Conservation (phyloP, 2,113 vertebrate species). For the Oriolus oriolus region DNA sequence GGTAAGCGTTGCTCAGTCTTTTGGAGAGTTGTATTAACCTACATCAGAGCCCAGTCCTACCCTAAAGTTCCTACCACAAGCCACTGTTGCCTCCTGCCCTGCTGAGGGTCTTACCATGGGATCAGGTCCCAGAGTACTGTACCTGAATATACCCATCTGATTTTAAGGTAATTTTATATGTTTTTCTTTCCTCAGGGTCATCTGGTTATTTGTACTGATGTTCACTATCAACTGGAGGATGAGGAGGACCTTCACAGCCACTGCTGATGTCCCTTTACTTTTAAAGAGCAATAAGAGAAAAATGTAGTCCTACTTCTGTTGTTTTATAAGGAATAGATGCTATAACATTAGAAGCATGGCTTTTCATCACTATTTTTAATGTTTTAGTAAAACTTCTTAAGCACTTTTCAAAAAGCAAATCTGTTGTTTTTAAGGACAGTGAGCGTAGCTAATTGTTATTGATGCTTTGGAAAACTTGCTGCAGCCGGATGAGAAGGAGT, state of each 20-base stretch:
- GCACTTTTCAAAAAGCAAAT: not conserved
- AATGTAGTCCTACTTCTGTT: not conserved
- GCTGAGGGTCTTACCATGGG: not conserved
- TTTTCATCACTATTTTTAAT: not conserved
- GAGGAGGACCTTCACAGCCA: not conserved
- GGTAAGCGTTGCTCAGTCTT: not conserved
- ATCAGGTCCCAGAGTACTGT: not conserved
- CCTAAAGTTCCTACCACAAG: not conserved
- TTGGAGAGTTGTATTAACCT: not conserved
- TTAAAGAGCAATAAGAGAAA: not conserved
- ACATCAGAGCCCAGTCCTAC: not conserved
- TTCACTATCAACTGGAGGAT: conserved; percentile 35
- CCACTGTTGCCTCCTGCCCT: not conserved
- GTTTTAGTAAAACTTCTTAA: not conserved
- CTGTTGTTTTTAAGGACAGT: not conserved
- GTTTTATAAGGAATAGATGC: not conserved
- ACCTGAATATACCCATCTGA: not conserved
- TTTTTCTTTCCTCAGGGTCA: conserved; percentile 41
- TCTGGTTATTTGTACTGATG: conserved; percentile 64
- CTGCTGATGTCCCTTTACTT: not conserved
- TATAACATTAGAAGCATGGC: not conserved
- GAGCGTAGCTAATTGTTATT: not conserved
- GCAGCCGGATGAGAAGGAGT: not conserved
- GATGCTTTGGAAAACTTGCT: not conserved
- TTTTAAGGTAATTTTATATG: not conserved